Evolutionary conservation across 2,888 invertebrate species (phyloP).

Genomic region (Ophion costatus): DNA sequence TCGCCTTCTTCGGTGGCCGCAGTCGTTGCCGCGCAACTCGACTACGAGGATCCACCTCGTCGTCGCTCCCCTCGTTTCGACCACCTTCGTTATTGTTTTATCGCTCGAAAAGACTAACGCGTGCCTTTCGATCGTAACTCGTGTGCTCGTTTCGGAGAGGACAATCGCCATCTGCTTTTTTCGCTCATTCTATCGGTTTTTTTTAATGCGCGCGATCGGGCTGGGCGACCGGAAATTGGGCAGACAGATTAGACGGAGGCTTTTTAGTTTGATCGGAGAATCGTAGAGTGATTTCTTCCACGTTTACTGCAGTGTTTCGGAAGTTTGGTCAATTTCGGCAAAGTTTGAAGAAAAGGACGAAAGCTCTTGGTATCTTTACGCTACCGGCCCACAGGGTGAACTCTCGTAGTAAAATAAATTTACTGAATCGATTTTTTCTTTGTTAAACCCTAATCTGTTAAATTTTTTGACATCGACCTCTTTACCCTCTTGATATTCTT

Average conservation of each 20-base stretch:
- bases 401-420: no score
- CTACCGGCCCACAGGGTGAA: no score
- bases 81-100: constrained; percentile 1
- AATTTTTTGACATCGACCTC: no score
- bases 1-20: constrained; percentile 65
- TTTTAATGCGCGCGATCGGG: background rate
- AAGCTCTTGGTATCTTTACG: no score
- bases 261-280: background rate
- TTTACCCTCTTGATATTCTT: no score
- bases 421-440: no score
- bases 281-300: background rate
- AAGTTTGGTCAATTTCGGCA: background rate
- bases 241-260: background rate
- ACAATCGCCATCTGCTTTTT: background rate
- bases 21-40: constrained; percentile 76
- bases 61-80: constrained; percentile 28
- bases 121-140: constrained; percentile 16
- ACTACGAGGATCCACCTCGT: constrained; percentile 73
- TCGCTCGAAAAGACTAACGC: constrained; percentile 6
- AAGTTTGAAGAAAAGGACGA: background rate
- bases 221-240: background rate
- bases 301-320: background rate
- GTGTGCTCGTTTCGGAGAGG: background rate
- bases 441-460: no score
- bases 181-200: background rate